Percentiles rank a stretch among this genome's conserved stretches.
phyloP scores from a whole-genome alignment of 2,888 invertebrate species.

The Linnaemya vulpina region DNA sequence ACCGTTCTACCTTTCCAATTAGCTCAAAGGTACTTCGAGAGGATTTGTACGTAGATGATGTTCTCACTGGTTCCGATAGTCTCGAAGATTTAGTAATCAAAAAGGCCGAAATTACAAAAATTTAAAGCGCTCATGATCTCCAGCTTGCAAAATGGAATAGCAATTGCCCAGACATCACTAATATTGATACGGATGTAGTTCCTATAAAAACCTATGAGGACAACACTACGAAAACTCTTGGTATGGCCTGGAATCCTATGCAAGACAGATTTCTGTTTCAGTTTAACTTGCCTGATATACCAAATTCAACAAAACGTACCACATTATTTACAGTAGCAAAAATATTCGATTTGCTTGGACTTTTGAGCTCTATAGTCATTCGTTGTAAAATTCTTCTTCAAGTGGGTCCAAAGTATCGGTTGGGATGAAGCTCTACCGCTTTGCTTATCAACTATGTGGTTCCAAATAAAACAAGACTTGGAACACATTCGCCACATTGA shows the following conservation, averaged over 20 bases:
- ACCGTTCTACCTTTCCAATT: not conserved
- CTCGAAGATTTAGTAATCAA: too few relatives aligned
- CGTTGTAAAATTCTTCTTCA: constrained; percentile 67
- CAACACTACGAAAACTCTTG: too few relatives aligned
- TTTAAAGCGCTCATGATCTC: constrained; percentile 5
- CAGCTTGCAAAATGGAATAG: constrained; percentile 41
- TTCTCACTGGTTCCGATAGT: constrained; percentile 62
- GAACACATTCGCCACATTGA: constrained; percentile 19
- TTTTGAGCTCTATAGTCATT: constrained; percentile 65
- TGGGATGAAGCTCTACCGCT: too few relatives aligned
- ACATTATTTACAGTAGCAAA: constrained; percentile 41
- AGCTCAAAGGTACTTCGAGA: too few relatives aligned
- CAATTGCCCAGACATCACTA: not conserved
- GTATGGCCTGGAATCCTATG: too few relatives aligned
- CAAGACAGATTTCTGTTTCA: too few relatives aligned
- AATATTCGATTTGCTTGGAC: constrained; percentile 55
- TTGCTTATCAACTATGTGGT: constrained; percentile 29
- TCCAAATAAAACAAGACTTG: constrained; percentile 32
- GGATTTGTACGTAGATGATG: constrained; percentile 68
- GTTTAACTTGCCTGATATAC: constrained; percentile 28
- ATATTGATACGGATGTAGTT: too few relatives aligned
- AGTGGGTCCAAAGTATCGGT: constrained; percentile 50
- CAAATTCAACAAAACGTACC: constrained; percentile 23
- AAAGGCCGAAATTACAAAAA: not conserved
- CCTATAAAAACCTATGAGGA: too few relatives aligned